Evolutionary conservation across 2,888 invertebrate species (phyloP).

Genomic region (Graphium colonna): DNA sequence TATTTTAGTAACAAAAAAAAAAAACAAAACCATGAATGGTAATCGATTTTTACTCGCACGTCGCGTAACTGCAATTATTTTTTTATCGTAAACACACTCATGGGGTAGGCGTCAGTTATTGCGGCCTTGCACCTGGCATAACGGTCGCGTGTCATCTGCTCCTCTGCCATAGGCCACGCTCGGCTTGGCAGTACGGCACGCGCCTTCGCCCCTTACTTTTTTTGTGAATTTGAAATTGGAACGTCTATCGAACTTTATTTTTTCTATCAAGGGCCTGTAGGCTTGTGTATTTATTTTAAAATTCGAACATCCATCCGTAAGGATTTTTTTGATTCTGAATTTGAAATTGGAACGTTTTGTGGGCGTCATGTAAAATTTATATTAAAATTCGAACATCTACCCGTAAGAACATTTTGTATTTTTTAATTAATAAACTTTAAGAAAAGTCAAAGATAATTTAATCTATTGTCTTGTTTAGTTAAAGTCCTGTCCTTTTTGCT

Average conservation of each 20-base stretch:
- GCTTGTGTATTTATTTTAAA: not conserved
- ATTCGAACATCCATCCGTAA: not conserved
- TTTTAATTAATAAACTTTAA: no score
- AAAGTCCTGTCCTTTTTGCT: no score
- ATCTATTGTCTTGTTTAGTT: no score
- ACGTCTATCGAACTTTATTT: slow-evolving; percentile 7
- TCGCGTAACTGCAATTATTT: slow-evolving; percentile 26
- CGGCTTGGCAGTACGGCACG: slow-evolving; percentile 65
- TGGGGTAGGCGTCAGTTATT: slow-evolving; percentile 12
- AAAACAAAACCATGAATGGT: no score
- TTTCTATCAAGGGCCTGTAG: not conserved
- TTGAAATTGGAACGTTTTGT: no score
- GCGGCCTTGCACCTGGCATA: slow-evolving; percentile 68
- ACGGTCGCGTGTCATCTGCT: slow-evolving; percentile 79
- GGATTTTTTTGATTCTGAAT: no score
- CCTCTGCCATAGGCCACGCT: slow-evolving; percentile 69
- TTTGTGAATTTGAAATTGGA: slow-evolving; percentile 14
- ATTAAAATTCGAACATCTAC: slow-evolving; percentile 4
- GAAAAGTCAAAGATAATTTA: no score
- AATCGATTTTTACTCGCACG: not conserved
- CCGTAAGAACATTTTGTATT: no score
- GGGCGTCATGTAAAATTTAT: no score
- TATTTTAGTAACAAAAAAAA: no score
- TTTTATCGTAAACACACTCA: not conserved
- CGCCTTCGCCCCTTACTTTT: slow-evolving; percentile 31